Base-by-base conservation (phyloP, 1,140 invertebrate species). In the Drosophila repleta region DNA sequence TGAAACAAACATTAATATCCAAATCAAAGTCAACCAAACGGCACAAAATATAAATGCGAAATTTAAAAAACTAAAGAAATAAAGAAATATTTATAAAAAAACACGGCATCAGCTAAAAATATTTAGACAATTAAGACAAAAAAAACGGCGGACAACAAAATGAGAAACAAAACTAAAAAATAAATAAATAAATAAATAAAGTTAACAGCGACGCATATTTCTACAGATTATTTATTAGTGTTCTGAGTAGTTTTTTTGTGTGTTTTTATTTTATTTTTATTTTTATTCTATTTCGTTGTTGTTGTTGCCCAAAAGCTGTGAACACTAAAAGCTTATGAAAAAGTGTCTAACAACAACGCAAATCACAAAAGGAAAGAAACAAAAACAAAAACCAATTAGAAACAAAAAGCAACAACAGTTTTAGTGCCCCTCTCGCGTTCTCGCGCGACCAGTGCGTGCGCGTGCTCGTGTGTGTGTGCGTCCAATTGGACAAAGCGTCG, bases 331-430 rank as follows among this genome's bases (percentile, higher is more conserved):
- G 68, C 52, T 65, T 57, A 57, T 15, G 52, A 70, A 64, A 49
- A 65, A 71, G 53, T 58, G 21, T 51, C 29, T 45, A 45, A 71
- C 41, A 70, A 65, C 18, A 67, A 53, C 52, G 39, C 46, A 48
- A 46, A 29, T 66, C 39, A 20, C 13, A 56, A 57, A 46, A 51
- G 24, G 26, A 72, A 61, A 53, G 41, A 46, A 52, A 58, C 18
- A 70, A 26, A 26, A 49, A 11, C 32, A 52, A 58, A 79, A 62
- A 65, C 35, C 29, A 48, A 79, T 58, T 61, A 53, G 48, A 62
- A 70, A 55, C 10, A 79, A 65, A 63, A 63, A 56, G 39, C 76
- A 79, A 66, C 29, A 75, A 75, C 57, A 71, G 39, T 64, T 32
- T 24, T 43, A 45, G 45, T 32, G 20, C 17, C 15, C 29, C 55